Evolutionary conservation across 2,888 invertebrate species (phyloP).

Genomic region (Ditylenchus weischeri): DNA sequence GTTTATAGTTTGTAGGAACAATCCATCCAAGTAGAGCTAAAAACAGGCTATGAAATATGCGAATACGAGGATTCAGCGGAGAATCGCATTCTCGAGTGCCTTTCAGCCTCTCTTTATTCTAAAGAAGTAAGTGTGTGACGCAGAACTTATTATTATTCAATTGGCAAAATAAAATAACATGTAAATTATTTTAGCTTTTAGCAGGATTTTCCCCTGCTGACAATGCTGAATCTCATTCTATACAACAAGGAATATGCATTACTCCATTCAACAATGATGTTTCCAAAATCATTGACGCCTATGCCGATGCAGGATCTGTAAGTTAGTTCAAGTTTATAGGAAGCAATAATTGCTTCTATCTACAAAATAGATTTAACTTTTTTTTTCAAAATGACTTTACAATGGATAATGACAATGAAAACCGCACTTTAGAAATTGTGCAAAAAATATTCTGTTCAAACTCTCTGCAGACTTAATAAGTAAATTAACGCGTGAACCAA

Average conservation of each 20-base stretch:
- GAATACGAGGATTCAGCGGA: not conserved
- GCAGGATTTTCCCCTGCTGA: not conserved
- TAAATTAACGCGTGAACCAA: too few species aligned
- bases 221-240: not conserved
- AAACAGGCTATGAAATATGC: not conserved
- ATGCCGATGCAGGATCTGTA: not conserved
- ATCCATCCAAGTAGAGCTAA: not conserved
- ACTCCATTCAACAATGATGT: not conserved
- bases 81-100: constrained; percentile 1
- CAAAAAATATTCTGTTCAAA: too few species aligned
- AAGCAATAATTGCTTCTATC: too few species aligned
- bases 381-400: too few species aligned
- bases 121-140: not conserved
- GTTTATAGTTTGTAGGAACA: not conserved
- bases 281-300: not conserved
- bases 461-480: too few species aligned
- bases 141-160: too few species aligned
- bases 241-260: not conserved
- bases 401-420: too few species aligned
- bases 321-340: too few species aligned
- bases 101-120: not conserved
- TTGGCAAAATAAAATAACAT: not conserved
- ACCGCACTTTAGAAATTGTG: too few species aligned
- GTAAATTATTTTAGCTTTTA: not conserved
- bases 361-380: too few species aligned